Percentiles rank a stretch among this genome's conserved stretches.
phyloP scores from a whole-genome alignment of 2,113 vertebrate genomes.

The Oxyura jamaicensis region DNA sequence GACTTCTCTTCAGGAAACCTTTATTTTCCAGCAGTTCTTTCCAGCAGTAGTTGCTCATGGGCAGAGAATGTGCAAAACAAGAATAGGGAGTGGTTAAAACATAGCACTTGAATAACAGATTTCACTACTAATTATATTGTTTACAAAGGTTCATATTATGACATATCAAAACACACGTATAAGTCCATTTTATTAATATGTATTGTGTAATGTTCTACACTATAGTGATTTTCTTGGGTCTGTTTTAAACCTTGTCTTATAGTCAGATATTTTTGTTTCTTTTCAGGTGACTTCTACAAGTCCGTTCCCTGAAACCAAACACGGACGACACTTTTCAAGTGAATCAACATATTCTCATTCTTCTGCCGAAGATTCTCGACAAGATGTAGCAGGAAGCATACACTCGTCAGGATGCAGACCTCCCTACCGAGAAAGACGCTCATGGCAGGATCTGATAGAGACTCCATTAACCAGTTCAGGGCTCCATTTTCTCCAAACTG shows the following conservation, averaged over 20 bases:
- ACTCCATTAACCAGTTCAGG: constrained; percentile 85
- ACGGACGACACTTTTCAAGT: constrained; percentile 85
- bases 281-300: constrained; percentile 87
- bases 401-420: constrained; percentile 83
- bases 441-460: constrained; percentile 90
- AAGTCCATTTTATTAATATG: not conserved
- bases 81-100: constrained; percentile 48
- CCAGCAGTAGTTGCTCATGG: constrained; percentile 8
- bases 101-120: not conserved
- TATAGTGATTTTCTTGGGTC: not conserved
- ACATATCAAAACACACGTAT: not conserved
- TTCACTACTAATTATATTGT: not conserved
- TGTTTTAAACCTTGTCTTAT: not conserved
- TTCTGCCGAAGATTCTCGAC: constrained; percentile 81
- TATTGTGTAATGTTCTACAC: not conserved
- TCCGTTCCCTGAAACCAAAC: constrained; percentile 88
- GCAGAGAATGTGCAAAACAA: constrained; percentile 60
- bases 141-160: not conserved
- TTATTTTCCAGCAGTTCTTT: not conserved
- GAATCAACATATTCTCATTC: constrained; percentile 89
- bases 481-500: constrained; percentile 90
- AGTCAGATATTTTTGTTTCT: not conserved
- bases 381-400: constrained; percentile 68
- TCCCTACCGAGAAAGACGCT: constrained; percentile 83
- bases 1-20: not conserved